These are phyloP conservation scores for Aurelia aurita complex sp. Pacific DNA, from an alignment of 30 jellyfish, hydroid and myxozoan species.

Conservation along the genomic window DNA sequence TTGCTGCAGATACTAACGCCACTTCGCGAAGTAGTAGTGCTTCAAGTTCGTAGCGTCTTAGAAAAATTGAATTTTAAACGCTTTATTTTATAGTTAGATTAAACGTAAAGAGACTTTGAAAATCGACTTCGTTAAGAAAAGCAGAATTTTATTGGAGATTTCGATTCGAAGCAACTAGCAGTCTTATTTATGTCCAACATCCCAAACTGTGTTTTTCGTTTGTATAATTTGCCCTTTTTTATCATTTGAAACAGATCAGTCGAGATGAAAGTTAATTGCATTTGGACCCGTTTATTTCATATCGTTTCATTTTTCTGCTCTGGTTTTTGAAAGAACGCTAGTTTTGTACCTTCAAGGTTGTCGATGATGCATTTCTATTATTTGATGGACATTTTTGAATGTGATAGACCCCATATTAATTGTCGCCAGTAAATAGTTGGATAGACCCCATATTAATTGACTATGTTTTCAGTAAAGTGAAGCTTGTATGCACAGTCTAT, in stretches of 20 bases:
- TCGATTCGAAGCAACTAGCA: conserved; percentile 29
- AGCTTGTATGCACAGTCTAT: too few species aligned
- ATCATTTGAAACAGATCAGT: conserved; percentile 4
- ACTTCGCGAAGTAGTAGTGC: conserved; percentile 56
- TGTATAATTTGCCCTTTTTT: conserved; percentile 22
- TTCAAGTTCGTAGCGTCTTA: conserved; percentile 73
- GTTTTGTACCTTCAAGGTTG: conserved; percentile 5
- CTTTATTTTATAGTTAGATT: conserved; percentile 61
- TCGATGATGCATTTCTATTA: not conserved
- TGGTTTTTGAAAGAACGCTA: conserved; percentile 1
- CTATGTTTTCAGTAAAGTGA: too few species aligned
- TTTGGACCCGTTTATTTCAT: conserved; percentile 6
- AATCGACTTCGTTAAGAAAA: conserved; percentile 44
- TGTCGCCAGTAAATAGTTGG: too few species aligned
- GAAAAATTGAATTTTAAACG: conserved; percentile 37
- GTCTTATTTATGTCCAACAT: conserved; percentile 23
- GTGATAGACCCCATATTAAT: too few species aligned
- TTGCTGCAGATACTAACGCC: conserved; percentile 64
- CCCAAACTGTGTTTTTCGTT: conserved; percentile 3
- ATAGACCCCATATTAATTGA: too few species aligned
- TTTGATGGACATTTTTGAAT: too few species aligned
- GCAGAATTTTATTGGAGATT: conserved; percentile 61
- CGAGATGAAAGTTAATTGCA: conserved; percentile 5
- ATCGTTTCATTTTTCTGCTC: not conserved
- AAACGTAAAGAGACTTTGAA: conserved; percentile 22